These are phyloP conservation scores for Octopus bimaculoides DNA, from an alignment of 1,140 invertebrate genomes.

Conservation along the genomic window DNA sequence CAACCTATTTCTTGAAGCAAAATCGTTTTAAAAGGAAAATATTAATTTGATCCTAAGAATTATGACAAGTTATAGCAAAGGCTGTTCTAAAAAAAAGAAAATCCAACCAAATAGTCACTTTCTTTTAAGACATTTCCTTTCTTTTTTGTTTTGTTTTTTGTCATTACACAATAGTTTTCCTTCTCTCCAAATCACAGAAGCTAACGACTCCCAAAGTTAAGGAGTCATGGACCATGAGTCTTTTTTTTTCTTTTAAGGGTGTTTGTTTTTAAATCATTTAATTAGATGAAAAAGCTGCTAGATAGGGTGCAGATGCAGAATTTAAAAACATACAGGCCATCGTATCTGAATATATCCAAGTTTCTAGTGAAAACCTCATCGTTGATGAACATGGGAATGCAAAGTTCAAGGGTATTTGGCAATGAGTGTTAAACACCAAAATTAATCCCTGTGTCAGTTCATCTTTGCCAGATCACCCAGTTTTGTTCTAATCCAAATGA, in stretches of 20 bases:
- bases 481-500: background rate
- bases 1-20: too few species aligned
- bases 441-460: background rate
- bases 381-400: constrained; percentile 9
- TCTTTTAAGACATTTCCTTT: too few species aligned
- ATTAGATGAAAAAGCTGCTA: constrained; percentile 15
- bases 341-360: constrained; percentile 14
- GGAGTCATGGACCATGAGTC: background rate
- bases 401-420: background rate
- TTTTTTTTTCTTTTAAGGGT: background rate
- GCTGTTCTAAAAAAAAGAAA: too few species aligned
- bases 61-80: too few species aligned
- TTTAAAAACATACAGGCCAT: constrained; percentile 13
- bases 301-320: constrained; percentile 12
- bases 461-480: background rate
- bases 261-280: background rate
- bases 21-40: too few species aligned
- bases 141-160: too few species aligned
- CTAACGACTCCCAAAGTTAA: background rate
- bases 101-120: too few species aligned
- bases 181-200: too few species aligned
- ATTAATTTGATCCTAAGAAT: too few species aligned
- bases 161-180: too few species aligned
- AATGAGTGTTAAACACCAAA: background rate
- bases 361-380: constrained; percentile 13